phyloP scores from a whole-genome alignment of 2,113 vertebrate species.

The Psettodes erumei region DNA sequence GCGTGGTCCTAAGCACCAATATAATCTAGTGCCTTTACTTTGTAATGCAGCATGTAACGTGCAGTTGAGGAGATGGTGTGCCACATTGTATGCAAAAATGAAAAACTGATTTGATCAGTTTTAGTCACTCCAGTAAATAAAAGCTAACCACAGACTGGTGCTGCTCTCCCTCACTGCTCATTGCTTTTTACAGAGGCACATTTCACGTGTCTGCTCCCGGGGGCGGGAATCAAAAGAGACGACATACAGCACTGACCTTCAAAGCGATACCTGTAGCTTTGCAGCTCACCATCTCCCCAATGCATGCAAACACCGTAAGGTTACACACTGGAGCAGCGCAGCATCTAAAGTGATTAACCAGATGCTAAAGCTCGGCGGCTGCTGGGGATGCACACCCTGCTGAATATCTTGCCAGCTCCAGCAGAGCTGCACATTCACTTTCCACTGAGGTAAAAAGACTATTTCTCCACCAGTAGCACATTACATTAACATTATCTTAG shows the following conservation, averaged over 20 bases:
- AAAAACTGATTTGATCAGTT: neutral
- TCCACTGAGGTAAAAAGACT: neutral
- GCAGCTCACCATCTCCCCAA: slow-evolving; percentile 25
- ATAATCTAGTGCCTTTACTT: neutral
- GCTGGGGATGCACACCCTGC: slow-evolving; percentile 7
- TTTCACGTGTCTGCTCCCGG: slow-evolving; percentile 42
- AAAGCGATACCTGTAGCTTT: slow-evolving; percentile 36
- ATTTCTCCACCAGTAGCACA: neutral
- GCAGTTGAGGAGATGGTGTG: neutral
- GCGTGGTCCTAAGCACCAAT: neutral
- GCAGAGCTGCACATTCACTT: neutral
- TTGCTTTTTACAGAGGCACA: slow-evolving; percentile 38
- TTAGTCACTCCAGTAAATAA: neutral
- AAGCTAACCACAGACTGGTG: neutral
- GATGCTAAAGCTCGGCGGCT: slow-evolving; percentile 11
- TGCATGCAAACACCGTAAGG: slow-evolving; percentile 27
- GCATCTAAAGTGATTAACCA: slow-evolving; percentile 15
- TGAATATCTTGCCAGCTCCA: slow-evolving; percentile 9
- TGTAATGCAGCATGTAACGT: neutral
- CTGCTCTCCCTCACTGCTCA: neutral
- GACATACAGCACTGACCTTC: slow-evolving; percentile 48
- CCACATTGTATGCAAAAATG: neutral
- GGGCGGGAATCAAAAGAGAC: slow-evolving; percentile 48
- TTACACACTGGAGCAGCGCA: slow-evolving; percentile 11
- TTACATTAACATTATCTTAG: neutral